phyloP scores from a whole-genome alignment of 2,797 vertebrate species.

The Poecilia gillii region DNA sequence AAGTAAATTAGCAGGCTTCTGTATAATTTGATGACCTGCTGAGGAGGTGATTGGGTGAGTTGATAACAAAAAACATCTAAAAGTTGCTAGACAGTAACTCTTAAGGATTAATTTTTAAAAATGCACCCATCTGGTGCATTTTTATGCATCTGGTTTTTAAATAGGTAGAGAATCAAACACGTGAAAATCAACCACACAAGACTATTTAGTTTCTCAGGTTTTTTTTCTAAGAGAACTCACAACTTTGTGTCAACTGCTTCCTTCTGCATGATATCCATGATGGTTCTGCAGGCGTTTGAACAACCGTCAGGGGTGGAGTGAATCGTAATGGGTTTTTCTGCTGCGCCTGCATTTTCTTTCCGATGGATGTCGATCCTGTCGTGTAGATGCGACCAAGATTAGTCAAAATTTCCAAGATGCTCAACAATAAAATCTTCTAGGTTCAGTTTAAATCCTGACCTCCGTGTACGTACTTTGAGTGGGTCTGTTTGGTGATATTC shows the following conservation, averaged over 20 bases:
- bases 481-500: constrained; percentile 98
- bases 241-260: constrained; percentile 98
- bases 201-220: neutral
- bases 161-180: neutral
- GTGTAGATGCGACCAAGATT: neutral
- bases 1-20: neutral
- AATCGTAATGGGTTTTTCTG: constrained; percentile 98
- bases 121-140: too few species aligned
- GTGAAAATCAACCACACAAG: neutral
- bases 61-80: neutral
- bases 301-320: constrained; percentile 98
- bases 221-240: constrained; percentile 80
- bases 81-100: neutral
- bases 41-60: neutral
- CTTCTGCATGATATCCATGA: constrained; percentile 99
- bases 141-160: neutral
- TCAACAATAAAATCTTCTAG: neutral
- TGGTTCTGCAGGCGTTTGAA: constrained; percentile 93
- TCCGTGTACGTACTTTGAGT: constrained; percentile 90
- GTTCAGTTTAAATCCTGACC: constrained; percentile 27
- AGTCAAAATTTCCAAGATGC: neutral
- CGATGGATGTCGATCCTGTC: constrained; percentile 97
- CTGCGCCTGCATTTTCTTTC: constrained; percentile 97
- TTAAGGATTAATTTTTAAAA: neutral
- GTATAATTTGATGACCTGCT: neutral